Evolutionary conservation across 1,140 invertebrate genomes (phyloP), one percentile per base, ranked within the genome.

Genomic region (Diabrotica undecimpunctata): DNA sequence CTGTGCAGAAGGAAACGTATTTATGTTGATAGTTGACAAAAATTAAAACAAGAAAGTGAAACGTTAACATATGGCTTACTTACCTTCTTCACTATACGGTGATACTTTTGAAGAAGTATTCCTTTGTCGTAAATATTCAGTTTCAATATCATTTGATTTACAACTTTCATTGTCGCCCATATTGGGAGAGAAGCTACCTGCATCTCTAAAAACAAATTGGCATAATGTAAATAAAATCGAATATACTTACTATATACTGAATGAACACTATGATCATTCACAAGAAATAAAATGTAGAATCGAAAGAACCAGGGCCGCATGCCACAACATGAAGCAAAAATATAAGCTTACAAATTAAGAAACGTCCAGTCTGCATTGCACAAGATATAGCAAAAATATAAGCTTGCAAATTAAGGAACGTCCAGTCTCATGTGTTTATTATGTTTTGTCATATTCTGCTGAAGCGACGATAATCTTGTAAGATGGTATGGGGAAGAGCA

Each of bases 71-170:
- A 46, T 10, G 5, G 41, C 8, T 25, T 53, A 64, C 38, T 62
- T 75, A 80, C 78, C 79, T 71, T 81, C 80, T 74, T 81, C 80
- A 71, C 79, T 80, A 59, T 76, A 81, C 61, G 77, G 70, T 14
- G 76, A 71, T 9, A 76, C 67, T 76, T 81, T 81, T 58, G 68
- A 69, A 56, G 67, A 56, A 53, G 62, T 64, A 52, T 66, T 68
- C 67, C 73, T 38, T 56, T 71, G 61, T 65, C 66, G 58, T 7
- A 62, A 62, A 63, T 75, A 71, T 62, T 77, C 75, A 50, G 67
- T 62, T 66, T 78, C 77, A 8, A 71, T 74, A 64, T 80, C 79
- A 35, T 72, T 75, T 11, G 79, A 81, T 66, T 81, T 81, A 46
- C 72, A 71, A 67, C 79, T 81, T 59, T 80, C 79, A 67, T 78